Conservation (phyloP, 2,113 vertebrate genomes). For the Chlorocebus sabaeus region DNA sequence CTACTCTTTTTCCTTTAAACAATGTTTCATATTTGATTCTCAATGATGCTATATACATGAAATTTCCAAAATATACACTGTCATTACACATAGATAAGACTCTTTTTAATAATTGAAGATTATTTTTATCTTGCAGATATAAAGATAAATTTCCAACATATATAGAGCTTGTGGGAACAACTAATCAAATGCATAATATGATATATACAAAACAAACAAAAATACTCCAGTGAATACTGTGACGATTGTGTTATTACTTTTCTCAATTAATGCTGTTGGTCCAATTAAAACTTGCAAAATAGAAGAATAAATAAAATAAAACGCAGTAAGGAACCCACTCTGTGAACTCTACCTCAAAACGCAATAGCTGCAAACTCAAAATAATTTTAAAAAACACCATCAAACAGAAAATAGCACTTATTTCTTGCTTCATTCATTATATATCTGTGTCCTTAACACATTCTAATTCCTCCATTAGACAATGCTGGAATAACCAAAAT, state of each 20-base stretch:
- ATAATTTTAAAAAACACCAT: not conserved
- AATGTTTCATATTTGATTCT: not conserved
- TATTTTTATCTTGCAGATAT: not conserved
- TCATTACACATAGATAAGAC: not conserved
- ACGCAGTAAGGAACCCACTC: not conserved
- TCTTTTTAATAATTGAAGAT: not conserved
- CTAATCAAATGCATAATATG: not conserved
- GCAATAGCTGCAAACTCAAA: not conserved
- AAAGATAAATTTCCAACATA: constrained; percentile 4
- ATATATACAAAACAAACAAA: not conserved
- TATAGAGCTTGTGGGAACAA: not conserved
- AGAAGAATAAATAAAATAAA: not conserved
- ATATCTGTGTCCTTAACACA: not conserved
- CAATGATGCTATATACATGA: not conserved
- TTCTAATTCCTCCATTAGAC: not conserved
- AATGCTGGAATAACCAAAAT: not conserved
- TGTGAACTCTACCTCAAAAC: not conserved
- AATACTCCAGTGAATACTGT: not conserved
- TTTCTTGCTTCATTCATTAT: not conserved
- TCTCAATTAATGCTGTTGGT: not conserved
- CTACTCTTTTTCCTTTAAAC: not conserved
- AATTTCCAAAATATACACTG: not conserved
- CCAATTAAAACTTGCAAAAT: not conserved
- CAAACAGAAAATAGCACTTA: not conserved
- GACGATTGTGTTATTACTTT: not conserved